Conservation (phyloP, 2,888 invertebrate genomes). For the Chloromyia formosa region DNA sequence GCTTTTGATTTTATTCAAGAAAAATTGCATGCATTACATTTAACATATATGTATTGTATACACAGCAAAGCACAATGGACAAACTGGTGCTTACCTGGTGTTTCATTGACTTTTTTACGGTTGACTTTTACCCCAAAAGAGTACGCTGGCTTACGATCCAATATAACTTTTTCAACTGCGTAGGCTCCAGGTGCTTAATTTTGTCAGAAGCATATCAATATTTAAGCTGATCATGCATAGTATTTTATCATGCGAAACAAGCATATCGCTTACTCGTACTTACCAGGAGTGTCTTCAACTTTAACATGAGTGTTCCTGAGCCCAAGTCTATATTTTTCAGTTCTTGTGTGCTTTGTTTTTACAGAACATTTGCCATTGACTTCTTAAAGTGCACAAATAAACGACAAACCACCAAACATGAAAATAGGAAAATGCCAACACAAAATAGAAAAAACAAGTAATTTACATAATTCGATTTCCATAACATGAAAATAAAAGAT, state of each 20-base stretch:
- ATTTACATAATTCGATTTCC: constrained; percentile 35
- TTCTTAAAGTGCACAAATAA: constrained; percentile 59
- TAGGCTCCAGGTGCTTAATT: constrained; percentile 48
- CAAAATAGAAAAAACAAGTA: neutral
- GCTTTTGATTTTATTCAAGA: constrained; percentile 48
- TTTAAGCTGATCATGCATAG: constrained; percentile 9
- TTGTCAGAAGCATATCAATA: constrained; percentile 1
- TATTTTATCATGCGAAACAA: neutral
- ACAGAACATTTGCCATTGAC: constrained; percentile 61
- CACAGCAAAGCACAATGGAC: no score
- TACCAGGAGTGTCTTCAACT: constrained; percentile 63
- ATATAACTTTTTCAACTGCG: constrained; percentile 57
- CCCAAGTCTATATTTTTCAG: constrained; percentile 57
- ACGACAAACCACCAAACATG: constrained; percentile 19
- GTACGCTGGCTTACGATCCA: constrained; percentile 72
- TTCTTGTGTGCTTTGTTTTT: constrained; percentile 65
- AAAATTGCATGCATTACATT: constrained; percentile 27
- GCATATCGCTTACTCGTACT: constrained; percentile 58
- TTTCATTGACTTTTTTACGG: constrained; percentile 67
- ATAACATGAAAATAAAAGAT: neutral
- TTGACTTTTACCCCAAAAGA: constrained; percentile 76
- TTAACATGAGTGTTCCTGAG: constrained; percentile 46
- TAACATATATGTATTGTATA: no score
- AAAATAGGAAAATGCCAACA: neutral
- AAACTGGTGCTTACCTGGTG: constrained; percentile 56